phyloP scores from a whole-genome alignment of 2,888 invertebrate genomes.

The Meta bourneti region DNA sequence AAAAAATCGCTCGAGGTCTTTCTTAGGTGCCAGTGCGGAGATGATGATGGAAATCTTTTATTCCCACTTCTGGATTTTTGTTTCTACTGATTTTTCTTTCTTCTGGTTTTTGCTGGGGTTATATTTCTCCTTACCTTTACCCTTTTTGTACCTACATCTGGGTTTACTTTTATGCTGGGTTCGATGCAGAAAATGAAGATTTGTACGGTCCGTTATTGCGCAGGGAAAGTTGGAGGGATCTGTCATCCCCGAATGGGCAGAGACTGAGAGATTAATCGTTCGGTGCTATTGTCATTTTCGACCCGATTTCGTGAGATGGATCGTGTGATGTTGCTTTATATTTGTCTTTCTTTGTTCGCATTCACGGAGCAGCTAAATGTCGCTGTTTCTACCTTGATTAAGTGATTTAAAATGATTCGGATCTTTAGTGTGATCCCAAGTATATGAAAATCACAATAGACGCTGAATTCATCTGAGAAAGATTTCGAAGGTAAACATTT shows the following conservation, averaged over 20 bases:
- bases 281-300: neutral
- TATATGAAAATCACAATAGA: no score
- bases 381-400: neutral
- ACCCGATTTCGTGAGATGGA: neutral
- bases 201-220: neutral
- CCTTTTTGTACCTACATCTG: neutral
- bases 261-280: neutral
- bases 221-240: neutral
- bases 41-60: slow-evolving; percentile 64
- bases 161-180: neutral
- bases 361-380: neutral
- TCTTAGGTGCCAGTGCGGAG: slow-evolving; percentile 15
- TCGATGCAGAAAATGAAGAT: neutral
- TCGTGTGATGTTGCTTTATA: neutral
- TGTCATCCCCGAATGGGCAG: neutral
- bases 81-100: slow-evolving; percentile 4
- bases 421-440: no score
- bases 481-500: no score
- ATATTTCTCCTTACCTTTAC: neutral
- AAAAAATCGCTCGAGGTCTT: slow-evolving; percentile 69
- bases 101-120: neutral
- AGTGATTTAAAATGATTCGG: neutral
- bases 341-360: neutral
- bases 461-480: no score
- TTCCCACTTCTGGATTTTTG: slow-evolving; percentile 41